phyloP scores from a whole-genome alignment of 2,113 vertebrate genomes.

The Benitochromis conjunctus region DNA sequence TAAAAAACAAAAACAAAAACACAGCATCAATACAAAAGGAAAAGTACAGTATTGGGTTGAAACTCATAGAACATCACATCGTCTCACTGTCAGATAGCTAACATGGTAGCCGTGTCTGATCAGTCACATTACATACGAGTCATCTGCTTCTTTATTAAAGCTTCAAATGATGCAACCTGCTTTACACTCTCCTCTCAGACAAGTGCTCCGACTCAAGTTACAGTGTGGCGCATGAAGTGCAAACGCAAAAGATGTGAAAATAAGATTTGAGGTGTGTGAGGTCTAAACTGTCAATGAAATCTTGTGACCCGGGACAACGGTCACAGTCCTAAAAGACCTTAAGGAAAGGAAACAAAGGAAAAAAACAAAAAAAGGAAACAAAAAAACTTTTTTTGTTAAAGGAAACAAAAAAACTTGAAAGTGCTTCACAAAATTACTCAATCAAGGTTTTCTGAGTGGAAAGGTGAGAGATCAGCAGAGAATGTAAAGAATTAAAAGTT shows the following conservation, averaged over 20 bases:
- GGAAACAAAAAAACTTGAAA: background rate
- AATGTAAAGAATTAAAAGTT: background rate
- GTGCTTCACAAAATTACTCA: background rate
- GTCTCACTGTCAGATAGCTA: background rate
- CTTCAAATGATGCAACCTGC: slow-evolving; percentile 19
- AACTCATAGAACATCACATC: background rate
- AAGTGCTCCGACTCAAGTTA: slow-evolving; percentile 8
- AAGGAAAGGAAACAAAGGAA: background rate
- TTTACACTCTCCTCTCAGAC: background rate
- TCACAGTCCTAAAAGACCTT: background rate
- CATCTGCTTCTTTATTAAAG: slow-evolving; percentile 26
- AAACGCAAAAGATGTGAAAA: background rate
- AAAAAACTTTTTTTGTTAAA: no score
- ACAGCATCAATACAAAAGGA: background rate
- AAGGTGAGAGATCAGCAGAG: background rate
- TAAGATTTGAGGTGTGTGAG: background rate
- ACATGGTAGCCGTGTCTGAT: slow-evolving; percentile 31
- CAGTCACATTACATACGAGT: background rate
- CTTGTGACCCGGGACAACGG: background rate
- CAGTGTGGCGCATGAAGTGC: background rate
- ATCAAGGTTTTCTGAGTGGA: background rate
- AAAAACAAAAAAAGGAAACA: no score
- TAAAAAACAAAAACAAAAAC: background rate
- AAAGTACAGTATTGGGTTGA: background rate
- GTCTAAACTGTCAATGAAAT: background rate